Percentiles rank a stretch among this genome's conserved stretches.
Evolutionary conservation across 2,113 vertebrate species (phyloP).

Genomic region (Cottus gobio): DNA sequence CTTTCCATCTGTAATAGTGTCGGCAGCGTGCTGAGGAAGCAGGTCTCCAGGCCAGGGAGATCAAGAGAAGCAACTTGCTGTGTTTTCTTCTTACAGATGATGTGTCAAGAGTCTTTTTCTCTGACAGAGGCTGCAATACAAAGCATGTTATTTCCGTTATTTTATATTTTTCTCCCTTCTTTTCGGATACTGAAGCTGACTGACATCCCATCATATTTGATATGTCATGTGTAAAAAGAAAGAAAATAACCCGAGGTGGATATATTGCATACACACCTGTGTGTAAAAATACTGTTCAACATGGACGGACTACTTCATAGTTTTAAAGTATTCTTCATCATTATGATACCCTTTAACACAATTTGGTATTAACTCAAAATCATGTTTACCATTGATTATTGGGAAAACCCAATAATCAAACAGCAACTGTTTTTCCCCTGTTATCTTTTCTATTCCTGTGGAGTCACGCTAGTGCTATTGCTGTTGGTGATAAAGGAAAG

Average conservation of each 20-base stretch:
- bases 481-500: background rate
- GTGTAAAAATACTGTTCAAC: background rate
- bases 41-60: conserved; percentile 48
- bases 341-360: background rate
- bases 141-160: conserved; percentile 24
- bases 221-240: conserved; percentile 22
- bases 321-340: background rate
- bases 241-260: background rate
- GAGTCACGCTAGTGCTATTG: conserved; percentile 4
- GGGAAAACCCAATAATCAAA: background rate
- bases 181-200: conserved; percentile 16
- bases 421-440: background rate
- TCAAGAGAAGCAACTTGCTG: conserved; percentile 28
- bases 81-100: conserved; percentile 48
- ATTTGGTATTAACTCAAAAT: background rate
- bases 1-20: conserved; percentile 56
- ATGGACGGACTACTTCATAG: background rate
- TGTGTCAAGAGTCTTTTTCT: conserved; percentile 45
- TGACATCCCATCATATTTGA: conserved; percentile 45
- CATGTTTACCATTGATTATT: background rate
- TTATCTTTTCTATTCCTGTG: background rate
- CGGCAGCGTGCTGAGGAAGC: conserved; percentile 45
- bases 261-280: background rate
- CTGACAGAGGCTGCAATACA: conserved; percentile 7
- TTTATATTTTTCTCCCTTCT: conserved; percentile 7